Evolutionary conservation across 2,888 invertebrate species (phyloP), one percentile per base, ranked within the genome.

Genomic region (Parelbella ahira): DNA sequence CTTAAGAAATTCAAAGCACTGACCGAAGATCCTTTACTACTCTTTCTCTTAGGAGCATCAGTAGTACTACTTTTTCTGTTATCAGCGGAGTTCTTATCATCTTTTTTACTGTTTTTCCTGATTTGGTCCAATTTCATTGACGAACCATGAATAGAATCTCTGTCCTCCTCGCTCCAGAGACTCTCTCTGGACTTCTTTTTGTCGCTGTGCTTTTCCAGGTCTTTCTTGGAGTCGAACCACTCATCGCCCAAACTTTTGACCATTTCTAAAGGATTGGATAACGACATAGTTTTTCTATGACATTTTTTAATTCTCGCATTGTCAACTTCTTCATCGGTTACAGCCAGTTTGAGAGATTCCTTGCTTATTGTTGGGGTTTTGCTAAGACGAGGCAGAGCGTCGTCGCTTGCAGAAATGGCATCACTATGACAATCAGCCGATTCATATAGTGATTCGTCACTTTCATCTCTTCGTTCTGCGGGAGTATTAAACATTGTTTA

Each of bases 381-480:
- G 29, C 72, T 56, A 4, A 87, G 69, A 15, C 78, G 63, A 0
- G 87, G 73, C 0, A 86, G 36, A 0, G 83, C 75, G 34, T 84
- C 83, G 37, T 87, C 86, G 43, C 86, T 86, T 9, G 82, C 84
- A 1, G 84, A 84, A 45, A 86, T 79, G 4, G 72, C 71, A 46
- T 88, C 87, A 47, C 84, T 84, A 52, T 86, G 84, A 19, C 86
- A 78, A 44, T 87, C 87, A 2, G 86, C 87, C 9, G 87, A 87
- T 54, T 87, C 87, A 64, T 87, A 87, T 24, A 87, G 56, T 4
- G 86, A 86, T 50, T 87, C 87, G 57, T 87, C 87, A 60, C 87
- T 87, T 61, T 84, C 87, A 59, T 84, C 86, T 47, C 87, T 68
- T 41, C 87, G 66, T 44, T 87, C 87, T 87, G 79, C 69, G 56